phyloP scores from a whole-genome alignment of 1,140 invertebrate genomes.

The Sarcophaga bullata region DNA sequence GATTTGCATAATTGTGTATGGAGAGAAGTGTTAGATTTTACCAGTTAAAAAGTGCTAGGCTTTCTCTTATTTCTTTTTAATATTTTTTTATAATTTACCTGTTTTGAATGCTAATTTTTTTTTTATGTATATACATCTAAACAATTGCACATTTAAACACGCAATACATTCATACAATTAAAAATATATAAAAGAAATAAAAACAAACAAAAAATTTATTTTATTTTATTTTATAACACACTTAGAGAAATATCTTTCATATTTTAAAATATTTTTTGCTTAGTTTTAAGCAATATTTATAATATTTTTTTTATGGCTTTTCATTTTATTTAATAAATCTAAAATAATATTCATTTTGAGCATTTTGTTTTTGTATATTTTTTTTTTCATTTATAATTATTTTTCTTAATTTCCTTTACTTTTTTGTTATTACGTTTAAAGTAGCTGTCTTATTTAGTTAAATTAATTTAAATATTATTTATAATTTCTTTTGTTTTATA shows the following conservation, averaged over 20 bases:
- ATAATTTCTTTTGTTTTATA: constrained; percentile 17
- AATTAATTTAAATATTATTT: not conserved
- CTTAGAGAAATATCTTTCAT: constrained; percentile 34
- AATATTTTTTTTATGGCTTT: constrained; percentile 37
- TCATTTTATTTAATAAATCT: constrained; percentile 19
- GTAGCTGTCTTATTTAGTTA: constrained; percentile 34
- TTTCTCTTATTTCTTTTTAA: too few relatives aligned
- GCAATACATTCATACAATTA: constrained; percentile 34
- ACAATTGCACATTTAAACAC: constrained; percentile 37
- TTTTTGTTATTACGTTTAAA: constrained; percentile 40
- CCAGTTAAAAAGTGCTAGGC: not conserved
- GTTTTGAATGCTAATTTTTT: not conserved
- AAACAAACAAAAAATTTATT: not conserved
- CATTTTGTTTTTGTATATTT: constrained; percentile 45
- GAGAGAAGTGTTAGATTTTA: not conserved
- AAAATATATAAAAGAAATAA: constrained; percentile 23
- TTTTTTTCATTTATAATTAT: constrained; percentile 46
- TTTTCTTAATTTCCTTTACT: constrained; percentile 46
- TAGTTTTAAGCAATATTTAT: constrained; percentile 33
- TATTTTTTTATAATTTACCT: not conserved
- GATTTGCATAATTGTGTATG: not conserved
- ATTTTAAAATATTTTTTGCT: constrained; percentile 25
- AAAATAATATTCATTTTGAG: constrained; percentile 51
- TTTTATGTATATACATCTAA: constrained; percentile 33
- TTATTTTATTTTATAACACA: not conserved